These are phyloP conservation scores for Stomatorhinus walkeri DNA, from an alignment of 2,797 vertebrate species.

Conservation along the genomic window DNA sequence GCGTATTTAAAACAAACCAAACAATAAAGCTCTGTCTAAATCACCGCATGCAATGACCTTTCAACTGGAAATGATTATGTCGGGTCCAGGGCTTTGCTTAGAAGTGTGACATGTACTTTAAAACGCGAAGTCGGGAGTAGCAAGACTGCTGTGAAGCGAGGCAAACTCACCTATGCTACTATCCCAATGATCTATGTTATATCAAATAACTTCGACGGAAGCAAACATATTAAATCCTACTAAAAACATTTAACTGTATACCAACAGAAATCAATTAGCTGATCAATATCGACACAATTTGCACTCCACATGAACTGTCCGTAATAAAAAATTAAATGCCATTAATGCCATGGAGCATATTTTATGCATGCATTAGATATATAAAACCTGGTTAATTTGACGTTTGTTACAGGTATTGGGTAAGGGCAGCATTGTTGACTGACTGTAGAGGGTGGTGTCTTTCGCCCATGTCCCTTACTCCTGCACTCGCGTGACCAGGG, in stretches of 20 bases:
- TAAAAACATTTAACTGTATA: neutral
- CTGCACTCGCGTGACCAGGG: conserved; percentile 18
- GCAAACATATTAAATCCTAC: neutral
- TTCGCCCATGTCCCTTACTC: conserved; percentile 13
- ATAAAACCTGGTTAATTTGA: neutral
- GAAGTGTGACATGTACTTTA: neutral
- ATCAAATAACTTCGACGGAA: neutral
- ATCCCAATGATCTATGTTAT: neutral
- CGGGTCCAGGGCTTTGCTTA: neutral
- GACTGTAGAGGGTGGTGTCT: neutral
- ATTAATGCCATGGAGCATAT: neutral
- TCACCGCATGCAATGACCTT: conserved; percentile 27
- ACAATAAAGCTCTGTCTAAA: conserved; percentile 1
- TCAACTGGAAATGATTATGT: conserved; percentile 34
- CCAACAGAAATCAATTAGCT: neutral
- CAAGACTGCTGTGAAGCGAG: neutral
- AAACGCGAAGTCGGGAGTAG: conserved; percentile 11
- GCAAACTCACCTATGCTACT: neutral
- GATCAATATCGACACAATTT: neutral
- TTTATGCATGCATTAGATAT: neutral
- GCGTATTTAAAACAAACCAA: neutral
- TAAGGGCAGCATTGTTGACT: neutral
- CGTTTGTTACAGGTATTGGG: neutral
- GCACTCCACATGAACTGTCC: neutral
- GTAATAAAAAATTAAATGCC: neutral